These are phyloP conservation scores for Julus scandinavius DNA, from an alignment of 2,888 invertebrate species.

Conservation along the genomic window DNA sequence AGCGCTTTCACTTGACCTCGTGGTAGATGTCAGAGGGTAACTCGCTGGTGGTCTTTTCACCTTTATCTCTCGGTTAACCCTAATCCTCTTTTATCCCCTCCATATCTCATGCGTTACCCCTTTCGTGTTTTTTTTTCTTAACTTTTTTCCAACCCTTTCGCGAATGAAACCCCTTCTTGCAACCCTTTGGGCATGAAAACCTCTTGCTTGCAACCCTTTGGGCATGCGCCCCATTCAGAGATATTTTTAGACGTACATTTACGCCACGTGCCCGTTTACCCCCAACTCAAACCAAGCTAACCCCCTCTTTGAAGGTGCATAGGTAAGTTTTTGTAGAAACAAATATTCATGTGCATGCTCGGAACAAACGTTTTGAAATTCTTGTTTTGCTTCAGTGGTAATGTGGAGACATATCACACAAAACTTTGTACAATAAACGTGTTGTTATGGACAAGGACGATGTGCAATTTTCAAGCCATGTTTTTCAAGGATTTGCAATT, in stretches of 20 bases:
- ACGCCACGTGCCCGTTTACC: background rate
- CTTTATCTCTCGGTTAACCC: slow-evolving; percentile 42
- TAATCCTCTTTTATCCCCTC: slow-evolving; percentile 29
- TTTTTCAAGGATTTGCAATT: too few species aligned
- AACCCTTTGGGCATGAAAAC: slow-evolving; percentile 11
- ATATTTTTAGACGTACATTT: background rate
- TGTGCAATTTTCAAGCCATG: too few species aligned
- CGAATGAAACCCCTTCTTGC: background rate
- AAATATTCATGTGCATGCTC: background rate
- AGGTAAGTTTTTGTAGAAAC: background rate
- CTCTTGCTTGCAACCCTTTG: background rate
- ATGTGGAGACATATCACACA: background rate
- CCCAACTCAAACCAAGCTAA: background rate
- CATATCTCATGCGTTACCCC: background rate
- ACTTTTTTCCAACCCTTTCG: background rate
- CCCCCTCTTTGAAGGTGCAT: background rate
- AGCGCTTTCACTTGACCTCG: slow-evolving; percentile 29
- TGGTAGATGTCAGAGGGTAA: background rate
- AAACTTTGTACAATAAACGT: too few species aligned
- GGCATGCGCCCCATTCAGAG: background rate
- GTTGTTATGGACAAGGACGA: too few species aligned
- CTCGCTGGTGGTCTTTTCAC: slow-evolving; percentile 32
- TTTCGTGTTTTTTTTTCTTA: background rate
- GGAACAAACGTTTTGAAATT: background rate
- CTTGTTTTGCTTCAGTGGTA: background rate